Conservation (phyloP, 2,113 vertebrate species). For the Vulpes lagopus region DNA sequence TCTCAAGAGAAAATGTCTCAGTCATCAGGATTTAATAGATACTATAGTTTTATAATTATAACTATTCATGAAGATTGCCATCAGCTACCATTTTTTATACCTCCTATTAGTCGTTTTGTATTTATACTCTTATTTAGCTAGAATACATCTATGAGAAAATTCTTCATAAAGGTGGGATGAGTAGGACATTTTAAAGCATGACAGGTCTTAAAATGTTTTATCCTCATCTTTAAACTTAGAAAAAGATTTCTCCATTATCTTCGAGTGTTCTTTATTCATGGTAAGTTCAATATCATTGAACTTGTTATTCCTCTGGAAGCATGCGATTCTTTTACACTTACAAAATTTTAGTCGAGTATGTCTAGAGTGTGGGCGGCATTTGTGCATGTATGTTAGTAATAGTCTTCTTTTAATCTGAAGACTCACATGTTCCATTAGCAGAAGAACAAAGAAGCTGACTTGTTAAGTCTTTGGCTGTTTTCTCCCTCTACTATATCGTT, state of each 20-base stretch:
- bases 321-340: background rate
- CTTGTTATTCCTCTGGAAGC: background rate
- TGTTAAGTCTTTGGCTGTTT: background rate
- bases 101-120: background rate
- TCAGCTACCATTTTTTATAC: background rate
- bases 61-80: background rate
- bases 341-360: background rate
- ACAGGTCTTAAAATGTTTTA: background rate
- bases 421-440: background rate
- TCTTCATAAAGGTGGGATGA: background rate
- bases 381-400: background rate
- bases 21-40: background rate
- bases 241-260: background rate
- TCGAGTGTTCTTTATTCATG: background rate
- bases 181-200: background rate
- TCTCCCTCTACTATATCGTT: background rate
- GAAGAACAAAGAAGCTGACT: background rate
- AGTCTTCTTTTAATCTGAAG: background rate
- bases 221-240: background rate
- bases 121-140: background rate
- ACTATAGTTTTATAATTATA: background rate
- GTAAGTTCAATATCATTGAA: background rate
- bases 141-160: background rate
- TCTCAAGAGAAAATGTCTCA: slow-evolving; percentile 6
- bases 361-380: background rate